Percentiles rank a stretch among this genome's conserved stretches.
phyloP scores from a whole-genome alignment of 2,888 invertebrate species.

The Nomada ruficornis region DNA sequence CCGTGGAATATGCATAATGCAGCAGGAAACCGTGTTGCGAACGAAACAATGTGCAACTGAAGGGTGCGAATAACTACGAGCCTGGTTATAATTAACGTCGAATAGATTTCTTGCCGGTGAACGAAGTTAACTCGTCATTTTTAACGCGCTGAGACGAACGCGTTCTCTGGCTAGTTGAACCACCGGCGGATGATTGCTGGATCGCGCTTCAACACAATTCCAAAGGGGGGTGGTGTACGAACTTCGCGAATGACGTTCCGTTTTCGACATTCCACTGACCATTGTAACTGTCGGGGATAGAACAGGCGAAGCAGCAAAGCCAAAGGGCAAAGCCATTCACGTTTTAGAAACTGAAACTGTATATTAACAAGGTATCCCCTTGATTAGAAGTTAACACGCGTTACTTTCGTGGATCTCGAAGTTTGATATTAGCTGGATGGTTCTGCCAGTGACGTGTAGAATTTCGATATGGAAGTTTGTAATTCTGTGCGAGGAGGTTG shows the following conservation, averaged over 20 bases:
- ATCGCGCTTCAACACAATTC: neutral
- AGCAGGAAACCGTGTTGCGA: constrained; percentile 12
- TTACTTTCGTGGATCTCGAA: neutral
- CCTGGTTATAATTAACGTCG: constrained; percentile 16
- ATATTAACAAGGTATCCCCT: neutral
- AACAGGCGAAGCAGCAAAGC: neutral
- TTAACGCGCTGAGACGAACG: neutral
- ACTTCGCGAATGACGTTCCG: constrained; percentile 1
- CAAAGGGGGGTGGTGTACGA: neutral
- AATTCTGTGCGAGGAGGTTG: no score
- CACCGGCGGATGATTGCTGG: neutral
- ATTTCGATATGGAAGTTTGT: neutral
- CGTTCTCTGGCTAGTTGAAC: neutral
- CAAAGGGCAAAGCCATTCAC: neutral
- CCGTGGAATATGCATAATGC: constrained; percentile 39
- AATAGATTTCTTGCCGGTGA: neutral
- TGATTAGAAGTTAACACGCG: neutral
- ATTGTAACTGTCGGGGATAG: neutral
- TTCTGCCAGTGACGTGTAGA: neutral
- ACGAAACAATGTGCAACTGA: constrained; percentile 35
- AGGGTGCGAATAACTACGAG: constrained; percentile 25
- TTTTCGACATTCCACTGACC: neutral
- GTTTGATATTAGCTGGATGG: neutral
- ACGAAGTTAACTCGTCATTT: constrained; percentile 1
- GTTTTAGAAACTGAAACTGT: neutral